phyloP scores from a whole-genome alignment of 1,140 invertebrate species.

The Drosophila seguyi region DNA sequence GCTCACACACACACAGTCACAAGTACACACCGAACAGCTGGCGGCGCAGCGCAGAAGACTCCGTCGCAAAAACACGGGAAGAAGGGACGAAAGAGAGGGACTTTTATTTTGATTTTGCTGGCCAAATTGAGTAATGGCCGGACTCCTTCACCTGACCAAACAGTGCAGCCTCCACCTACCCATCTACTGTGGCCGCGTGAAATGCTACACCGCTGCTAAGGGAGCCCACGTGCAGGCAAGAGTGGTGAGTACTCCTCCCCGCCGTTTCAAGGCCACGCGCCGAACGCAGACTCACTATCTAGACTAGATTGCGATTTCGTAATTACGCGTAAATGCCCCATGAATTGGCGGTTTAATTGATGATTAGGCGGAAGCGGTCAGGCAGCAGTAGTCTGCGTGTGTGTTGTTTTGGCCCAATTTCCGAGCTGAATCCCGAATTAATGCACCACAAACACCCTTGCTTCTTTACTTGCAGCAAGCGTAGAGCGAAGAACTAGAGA shows the following conservation, averaged over 20 bases:
- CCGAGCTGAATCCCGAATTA: conserved; percentile 30
- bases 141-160: conserved; percentile 68
- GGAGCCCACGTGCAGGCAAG: conserved; percentile 40
- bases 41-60: conserved; percentile 2
- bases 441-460: conserved; percentile 47
- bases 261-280: conserved; percentile 69
- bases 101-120: conserved; percentile 52
- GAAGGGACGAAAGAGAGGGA: conserved; percentile 47
- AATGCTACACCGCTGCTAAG: conserved; percentile 39
- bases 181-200: conserved; percentile 34
- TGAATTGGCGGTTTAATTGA: conserved; percentile 44
- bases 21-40: conserved; percentile 18
- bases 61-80: conserved; percentile 37
- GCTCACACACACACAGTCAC: neutral
- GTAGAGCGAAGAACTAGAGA: conserved; percentile 33
- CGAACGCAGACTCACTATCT: conserved; percentile 29
- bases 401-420: conserved; percentile 75
- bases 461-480: conserved; percentile 82
- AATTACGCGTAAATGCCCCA: conserved; percentile 44
- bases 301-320: conserved; percentile 70
- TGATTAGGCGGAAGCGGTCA: conserved; percentile 26
- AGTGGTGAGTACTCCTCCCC: conserved; percentile 59
- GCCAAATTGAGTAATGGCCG: conserved; percentile 68
- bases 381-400: conserved; percentile 70
- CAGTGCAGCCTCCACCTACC: conserved; percentile 68